These are phyloP conservation scores for Cephus pygmeus DNA, from an alignment of 2,888 invertebrate genomes.

Conservation along the genomic window DNA sequence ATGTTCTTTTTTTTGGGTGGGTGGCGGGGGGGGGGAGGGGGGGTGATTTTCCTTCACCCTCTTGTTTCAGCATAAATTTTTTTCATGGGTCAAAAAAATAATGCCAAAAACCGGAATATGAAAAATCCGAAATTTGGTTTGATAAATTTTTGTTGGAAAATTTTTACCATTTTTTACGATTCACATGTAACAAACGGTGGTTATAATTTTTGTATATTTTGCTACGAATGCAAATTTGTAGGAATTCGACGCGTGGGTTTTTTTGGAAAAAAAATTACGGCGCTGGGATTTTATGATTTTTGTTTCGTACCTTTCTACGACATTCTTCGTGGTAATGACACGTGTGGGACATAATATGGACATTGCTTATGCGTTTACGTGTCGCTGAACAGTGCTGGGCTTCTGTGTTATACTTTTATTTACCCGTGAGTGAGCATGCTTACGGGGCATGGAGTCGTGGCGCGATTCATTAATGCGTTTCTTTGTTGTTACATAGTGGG, in stretches of 20 bases:
- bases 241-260: rapidly evolving
- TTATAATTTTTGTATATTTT: not conserved
- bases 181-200: not conserved
- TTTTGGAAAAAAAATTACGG: no score
- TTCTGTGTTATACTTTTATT: not conserved
- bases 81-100: not conserved
- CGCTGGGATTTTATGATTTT: not conserved
- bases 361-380: not conserved
- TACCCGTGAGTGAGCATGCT: not conserved
- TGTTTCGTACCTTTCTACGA: not conserved
- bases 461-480: not conserved
- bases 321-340: not conserved
- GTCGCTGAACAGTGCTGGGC: not conserved
- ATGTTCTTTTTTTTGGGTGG: slow-evolving; percentile 16
- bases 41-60: not conserved
- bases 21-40: not conserved
- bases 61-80: not conserved
- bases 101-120: not conserved
- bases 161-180: not conserved
- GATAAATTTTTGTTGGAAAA: not conserved
- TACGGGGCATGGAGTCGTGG: not conserved
- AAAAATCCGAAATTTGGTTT: not conserved
- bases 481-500: not conserved
- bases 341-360: not conserved
- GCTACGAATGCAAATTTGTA: no score